Conservation (phyloP, 2,888 invertebrate genomes). For the Nymphalis c-album region DNA sequence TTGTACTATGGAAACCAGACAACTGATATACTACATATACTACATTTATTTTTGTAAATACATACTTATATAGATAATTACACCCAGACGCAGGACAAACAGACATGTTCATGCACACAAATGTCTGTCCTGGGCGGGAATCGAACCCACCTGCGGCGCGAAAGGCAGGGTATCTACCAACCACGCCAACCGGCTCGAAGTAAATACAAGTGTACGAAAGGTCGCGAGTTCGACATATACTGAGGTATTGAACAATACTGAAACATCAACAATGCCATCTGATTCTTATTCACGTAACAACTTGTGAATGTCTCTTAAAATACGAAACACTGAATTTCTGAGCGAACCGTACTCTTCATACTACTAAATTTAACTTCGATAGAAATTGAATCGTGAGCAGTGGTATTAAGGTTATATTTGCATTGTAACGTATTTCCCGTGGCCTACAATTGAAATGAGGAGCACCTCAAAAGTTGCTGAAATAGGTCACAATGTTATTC, state of each 20-base stretch:
- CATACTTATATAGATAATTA: too few species aligned
- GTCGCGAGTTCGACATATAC: background rate
- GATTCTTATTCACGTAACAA: conserved; percentile 26
- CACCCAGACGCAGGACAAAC: too few species aligned
- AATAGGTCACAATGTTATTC: conserved; percentile 57
- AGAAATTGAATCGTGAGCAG: conserved; percentile 19
- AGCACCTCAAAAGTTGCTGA: conserved; percentile 54
- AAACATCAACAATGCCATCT: conserved; percentile 17
- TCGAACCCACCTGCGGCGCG: too few species aligned
- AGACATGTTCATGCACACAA: too few species aligned
- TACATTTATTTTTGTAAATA: too few species aligned
- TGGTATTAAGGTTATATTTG: conserved; percentile 27
- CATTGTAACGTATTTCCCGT: conserved; percentile 23
- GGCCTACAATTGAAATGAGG: conserved; percentile 59
- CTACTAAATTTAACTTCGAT: conserved; percentile 3
- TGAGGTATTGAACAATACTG: conserved; percentile 11
- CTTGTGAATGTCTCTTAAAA: conserved; percentile 29
- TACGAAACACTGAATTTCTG: conserved; percentile 22
- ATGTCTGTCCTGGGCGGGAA: too few species aligned
- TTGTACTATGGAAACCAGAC: too few species aligned
- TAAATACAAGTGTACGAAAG: background rate
- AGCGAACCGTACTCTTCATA: conserved; percentile 16
- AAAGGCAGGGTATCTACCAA: too few species aligned
- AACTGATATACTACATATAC: too few species aligned
- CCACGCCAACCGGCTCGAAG: too few species aligned